phyloP scores from a whole-genome alignment of 2,113 vertebrate species.

The Drymodes brunneopygia region DNA sequence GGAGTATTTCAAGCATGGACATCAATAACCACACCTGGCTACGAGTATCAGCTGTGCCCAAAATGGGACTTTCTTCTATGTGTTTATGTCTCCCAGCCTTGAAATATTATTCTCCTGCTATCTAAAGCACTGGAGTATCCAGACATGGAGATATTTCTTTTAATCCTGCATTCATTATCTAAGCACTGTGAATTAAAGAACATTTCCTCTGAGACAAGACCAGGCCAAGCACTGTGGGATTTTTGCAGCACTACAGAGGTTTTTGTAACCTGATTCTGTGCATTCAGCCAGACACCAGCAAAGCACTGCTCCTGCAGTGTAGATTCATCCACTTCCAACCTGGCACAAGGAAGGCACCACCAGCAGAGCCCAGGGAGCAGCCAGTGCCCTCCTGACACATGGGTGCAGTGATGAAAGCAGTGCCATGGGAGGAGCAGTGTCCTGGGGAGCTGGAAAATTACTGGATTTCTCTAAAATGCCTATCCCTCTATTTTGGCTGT shows the following conservation, averaged over 20 bases:
- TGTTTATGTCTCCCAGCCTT: not conserved
- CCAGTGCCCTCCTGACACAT: not conserved
- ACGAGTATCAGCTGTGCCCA: not conserved
- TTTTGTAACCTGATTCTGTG: not conserved
- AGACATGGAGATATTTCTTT: not conserved
- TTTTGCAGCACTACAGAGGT: not conserved
- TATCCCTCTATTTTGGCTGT: not conserved
- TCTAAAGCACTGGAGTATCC: not conserved
- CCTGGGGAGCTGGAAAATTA: not conserved
- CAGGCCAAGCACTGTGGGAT: not conserved
- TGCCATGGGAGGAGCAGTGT: not conserved
- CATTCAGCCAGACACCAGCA: slow-evolving; percentile 78
- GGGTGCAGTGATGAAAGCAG: not conserved
- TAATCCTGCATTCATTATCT: not conserved
- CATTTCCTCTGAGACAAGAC: not conserved
- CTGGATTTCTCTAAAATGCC: not conserved
- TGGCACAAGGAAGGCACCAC: slow-evolving; percentile 78
- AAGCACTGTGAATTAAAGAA: not conserved
- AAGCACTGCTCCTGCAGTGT: slow-evolving; percentile 78
- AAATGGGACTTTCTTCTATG: not conserved
- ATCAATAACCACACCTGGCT: not conserved
- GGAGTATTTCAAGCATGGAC: not conserved
- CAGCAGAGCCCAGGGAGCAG: slow-evolving; percentile 73
- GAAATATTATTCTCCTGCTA: not conserved
- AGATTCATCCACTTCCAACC: slow-evolving; percentile 80